phyloP scores from a whole-genome alignment of 2,113 vertebrate genomes.

The Capricornis sumatraensis region DNA sequence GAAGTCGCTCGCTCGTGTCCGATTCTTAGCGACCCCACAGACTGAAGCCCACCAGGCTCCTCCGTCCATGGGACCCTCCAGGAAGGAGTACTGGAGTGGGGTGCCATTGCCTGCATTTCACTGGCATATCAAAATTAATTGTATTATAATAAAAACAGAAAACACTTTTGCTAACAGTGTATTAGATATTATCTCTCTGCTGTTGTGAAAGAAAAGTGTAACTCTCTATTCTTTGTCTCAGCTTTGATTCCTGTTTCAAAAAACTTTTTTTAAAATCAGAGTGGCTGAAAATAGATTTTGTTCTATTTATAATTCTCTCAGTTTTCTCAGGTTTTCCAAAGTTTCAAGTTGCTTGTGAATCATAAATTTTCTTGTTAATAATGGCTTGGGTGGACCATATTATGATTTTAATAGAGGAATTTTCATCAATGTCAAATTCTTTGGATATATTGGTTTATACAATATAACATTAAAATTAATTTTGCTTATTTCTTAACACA shows the following conservation, averaged over 20 bases:
- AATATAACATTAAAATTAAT: neutral
- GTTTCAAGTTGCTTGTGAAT: neutral
- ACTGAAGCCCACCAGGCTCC: neutral
- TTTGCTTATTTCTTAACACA: neutral
- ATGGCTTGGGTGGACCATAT: neutral
- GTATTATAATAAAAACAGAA: neutral
- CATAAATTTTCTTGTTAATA: neutral
- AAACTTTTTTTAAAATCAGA: neutral
- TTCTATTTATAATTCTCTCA: neutral
- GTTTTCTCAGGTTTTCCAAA: neutral
- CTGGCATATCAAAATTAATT: neutral
- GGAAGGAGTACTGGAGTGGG: neutral
- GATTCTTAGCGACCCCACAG: neutral
- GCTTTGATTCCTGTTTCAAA: neutral
- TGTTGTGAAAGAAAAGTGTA: neutral
- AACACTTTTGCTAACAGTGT: neutral
- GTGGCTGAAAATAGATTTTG: neutral
- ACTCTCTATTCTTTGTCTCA: neutral
- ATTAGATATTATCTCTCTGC: neutral
- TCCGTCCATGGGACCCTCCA: rapidly evolving
- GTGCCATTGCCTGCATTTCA: neutral
- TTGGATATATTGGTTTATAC: neutral
- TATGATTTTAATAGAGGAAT: neutral
- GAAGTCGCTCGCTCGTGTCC: rapidly evolving
- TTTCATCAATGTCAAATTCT: neutral